Conservation (phyloP, 92 coral and sea anemone species). For the Desmophyllum pertusum region DNA sequence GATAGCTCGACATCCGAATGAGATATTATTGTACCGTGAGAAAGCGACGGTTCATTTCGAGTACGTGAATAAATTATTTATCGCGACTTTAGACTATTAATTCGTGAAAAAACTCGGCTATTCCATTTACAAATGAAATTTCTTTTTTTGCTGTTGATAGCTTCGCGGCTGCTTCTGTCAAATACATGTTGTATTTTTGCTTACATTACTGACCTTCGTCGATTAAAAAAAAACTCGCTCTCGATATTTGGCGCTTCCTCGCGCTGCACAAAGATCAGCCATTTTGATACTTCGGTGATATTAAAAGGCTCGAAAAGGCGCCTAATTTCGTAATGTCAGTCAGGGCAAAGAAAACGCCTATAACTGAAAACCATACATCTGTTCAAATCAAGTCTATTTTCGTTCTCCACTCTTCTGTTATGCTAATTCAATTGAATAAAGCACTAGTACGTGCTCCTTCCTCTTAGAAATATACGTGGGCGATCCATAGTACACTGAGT, state of each 20-base stretch:
- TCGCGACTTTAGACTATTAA: slow-evolving; percentile 22
- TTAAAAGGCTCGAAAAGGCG: neutral
- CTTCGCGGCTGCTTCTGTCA: slow-evolving; percentile 1
- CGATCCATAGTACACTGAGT: neutral
- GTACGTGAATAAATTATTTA: slow-evolving; percentile 27
- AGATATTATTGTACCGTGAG: neutral
- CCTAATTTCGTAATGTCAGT: no score
- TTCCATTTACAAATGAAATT: slow-evolving; percentile 29
- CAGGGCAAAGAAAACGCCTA: neutral
- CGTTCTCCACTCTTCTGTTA: slow-evolving; percentile 3
- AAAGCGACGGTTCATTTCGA: slow-evolving; percentile 30
- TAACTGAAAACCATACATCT: slow-evolving; percentile 10
- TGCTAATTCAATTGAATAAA: slow-evolving; percentile 24
- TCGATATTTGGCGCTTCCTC: neutral
- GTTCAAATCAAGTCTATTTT: neutral
- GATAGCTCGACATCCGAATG: neutral
- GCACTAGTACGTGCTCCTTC: neutral
- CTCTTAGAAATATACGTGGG: neutral
- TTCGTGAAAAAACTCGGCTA: slow-evolving; percentile 14
- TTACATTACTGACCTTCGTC: neutral
- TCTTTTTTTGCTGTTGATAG: slow-evolving; percentile 10
- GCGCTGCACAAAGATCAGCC: neutral
- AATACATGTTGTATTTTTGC: neutral
- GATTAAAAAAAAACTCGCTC: neutral
- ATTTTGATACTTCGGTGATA: slow-evolving; percentile 4